These are phyloP conservation scores for Apostichopus leukothele DNA, from an alignment of 53 echinoderm and acorn worm genomes.

Conservation along the genomic window DNA sequence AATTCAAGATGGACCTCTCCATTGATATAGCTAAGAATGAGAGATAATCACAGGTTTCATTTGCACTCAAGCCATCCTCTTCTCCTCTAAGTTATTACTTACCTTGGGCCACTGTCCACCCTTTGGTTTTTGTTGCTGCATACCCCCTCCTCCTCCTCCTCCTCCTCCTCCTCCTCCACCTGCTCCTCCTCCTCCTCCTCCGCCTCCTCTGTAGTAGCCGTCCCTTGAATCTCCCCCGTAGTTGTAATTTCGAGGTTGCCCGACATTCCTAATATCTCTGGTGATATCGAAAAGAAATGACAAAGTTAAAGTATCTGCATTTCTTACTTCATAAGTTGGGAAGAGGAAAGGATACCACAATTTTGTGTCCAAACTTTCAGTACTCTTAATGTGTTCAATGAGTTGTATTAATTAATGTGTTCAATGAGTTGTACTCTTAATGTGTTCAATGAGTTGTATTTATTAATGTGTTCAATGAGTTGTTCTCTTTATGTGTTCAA, in stretches of 20 bases:
- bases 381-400: too few species aligned
- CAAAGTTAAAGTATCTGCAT: too few species aligned
- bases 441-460: too few species aligned
- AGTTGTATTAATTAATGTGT: too few species aligned
- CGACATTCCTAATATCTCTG: conserved; percentile 26
- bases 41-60: too few species aligned
- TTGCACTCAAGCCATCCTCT: too few species aligned
- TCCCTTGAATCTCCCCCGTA: conserved; percentile 8
- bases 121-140: conserved; percentile 32
- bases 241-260: conserved; percentile 1
- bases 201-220: conserved; percentile 7
- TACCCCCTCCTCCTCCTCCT: conserved; percentile 31
- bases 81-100: neutral
- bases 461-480: too few species aligned
- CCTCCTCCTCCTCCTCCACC: neutral
- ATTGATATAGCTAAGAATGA: too few species aligned
- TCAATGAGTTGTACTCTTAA: too few species aligned
- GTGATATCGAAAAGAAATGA: neutral
- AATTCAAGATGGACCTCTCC: too few species aligned
- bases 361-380: too few species aligned
- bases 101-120: conserved; percentile 36
- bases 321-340: neutral
- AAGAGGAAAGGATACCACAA: neutral
- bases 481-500: too few species aligned
- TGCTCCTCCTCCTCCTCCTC: neutral